phyloP scores from a whole-genome alignment of 2,797 vertebrate species.

The Anableps anableps region DNA sequence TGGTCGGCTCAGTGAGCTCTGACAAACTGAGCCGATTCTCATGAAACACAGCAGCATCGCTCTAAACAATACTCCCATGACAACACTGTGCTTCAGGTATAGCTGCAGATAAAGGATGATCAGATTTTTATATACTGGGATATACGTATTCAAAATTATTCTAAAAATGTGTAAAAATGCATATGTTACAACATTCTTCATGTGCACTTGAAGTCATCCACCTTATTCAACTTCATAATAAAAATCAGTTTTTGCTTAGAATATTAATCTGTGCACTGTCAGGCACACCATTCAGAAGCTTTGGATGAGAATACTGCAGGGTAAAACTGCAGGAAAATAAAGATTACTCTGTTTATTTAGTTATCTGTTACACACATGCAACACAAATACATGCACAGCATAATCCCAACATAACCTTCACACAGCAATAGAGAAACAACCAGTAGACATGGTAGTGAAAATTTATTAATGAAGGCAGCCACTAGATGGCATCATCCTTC shows the following conservation, averaged over 20 bases:
- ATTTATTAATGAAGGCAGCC: conserved; percentile 52
- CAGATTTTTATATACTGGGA: not conserved
- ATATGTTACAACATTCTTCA: not conserved
- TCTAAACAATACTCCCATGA: conserved; percentile 9
- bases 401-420: conserved; percentile 47
- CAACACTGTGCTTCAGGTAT: not conserved
- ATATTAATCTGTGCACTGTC: conserved; percentile 5
- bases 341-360: conserved; percentile 12
- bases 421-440: conserved; percentile 44
- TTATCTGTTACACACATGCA: not conserved
- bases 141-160: not conserved
- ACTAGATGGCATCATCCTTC: conserved; percentile 77
- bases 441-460: conserved; percentile 43
- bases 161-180: not conserved
- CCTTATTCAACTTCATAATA: not conserved
- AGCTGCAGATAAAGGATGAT: not conserved
- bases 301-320: conserved; percentile 30
- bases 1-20: conserved; percentile 52
- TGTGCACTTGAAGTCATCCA: not conserved
- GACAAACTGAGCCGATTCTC: conserved; percentile 44
- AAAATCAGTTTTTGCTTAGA: not conserved
- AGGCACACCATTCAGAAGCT: conserved; percentile 14
- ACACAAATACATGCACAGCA: not conserved
- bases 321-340: conserved; percentile 4
- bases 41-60: conserved; percentile 12